Base-by-base conservation (phyloP, 1,140 invertebrate species). In the Stegodyphus dumicola region DNA sequence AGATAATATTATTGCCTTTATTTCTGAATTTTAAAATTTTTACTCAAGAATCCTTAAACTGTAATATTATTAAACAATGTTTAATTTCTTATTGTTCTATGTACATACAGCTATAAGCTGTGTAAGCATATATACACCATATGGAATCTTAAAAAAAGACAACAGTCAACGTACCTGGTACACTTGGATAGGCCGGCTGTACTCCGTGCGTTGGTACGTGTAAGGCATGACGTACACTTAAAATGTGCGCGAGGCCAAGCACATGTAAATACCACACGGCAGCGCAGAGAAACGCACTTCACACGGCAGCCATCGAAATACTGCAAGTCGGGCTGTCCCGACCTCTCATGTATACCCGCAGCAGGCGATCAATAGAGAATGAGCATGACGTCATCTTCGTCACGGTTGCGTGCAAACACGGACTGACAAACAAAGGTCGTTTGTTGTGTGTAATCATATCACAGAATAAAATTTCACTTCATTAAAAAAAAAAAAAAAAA, bases 161-260 rank as follows among this genome's bases (percentile, higher is more conserved):
- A 33, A 33, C 33, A 33, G 33, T 33, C 10, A 10, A 54, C 74
- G 70, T 64, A 85, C 83, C 65, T 17, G 13, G 33, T 77, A 77
- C 9, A 85, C 74, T 70, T 85, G 48, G n/a, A 85, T 85, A 5
- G 83, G 53, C 9, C 71, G 73, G 51, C 83, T 85, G n/a, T 70
- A 85, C 18, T 85, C 83, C 13, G 83, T 85, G 17, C 66, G 56
- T 65, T 85, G 17, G 73, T 77, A 85, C 15, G 74, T 77, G 52
- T 85, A 85, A 11, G 83, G 83, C 83, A 85, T 85, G 73, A n/a
- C 73, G 49, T 5, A 51, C 13, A 11, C 18, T 9, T 33, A 33
- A 33, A 33, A 33, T 64, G 18, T 56, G 48, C 11, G 54, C 9
- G 6, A 75, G 2, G 10, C 18, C 18, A 17, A 65, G n/a, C 71